Evolutionary conservation across 1,140 invertebrate species (phyloP), one percentile per base, ranked within the genome.

Genomic region (Saccostrea echinata): DNA sequence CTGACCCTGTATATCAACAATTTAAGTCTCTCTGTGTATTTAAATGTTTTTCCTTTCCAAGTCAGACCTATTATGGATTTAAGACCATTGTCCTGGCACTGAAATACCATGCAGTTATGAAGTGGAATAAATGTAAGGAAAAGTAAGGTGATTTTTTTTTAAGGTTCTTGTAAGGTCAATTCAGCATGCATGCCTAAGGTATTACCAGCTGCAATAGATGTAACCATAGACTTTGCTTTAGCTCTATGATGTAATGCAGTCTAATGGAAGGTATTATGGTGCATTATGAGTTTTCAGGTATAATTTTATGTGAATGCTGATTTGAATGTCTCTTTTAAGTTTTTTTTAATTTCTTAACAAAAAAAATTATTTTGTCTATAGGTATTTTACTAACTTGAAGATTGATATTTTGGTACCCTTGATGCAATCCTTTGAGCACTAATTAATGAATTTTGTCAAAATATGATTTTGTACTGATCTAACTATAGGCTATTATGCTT

Each of bases 41-140:
- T 76, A 76, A 76, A 76, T 76, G 68, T 76, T 76, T 76, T 76
- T 76, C 30, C 24, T 33, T 76, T 76, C 27, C 27, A 76, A 76
- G 68, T 76, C 68, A 33, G 27, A 76, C 13, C 68, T 64, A 64
- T 64, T 64, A 64, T 33, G 68, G 68, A 76, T 76, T 76, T 76
- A 76, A 30, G 27, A 76, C 12, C 55, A 61, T 61, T 61, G 55
- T n/a, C 55, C 55, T 61, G 18, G 55, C 55, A 61, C 27, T 16
- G 68, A 76, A 35, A 16, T 64, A 24, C 57, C 57, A 61, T 71
- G 64, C 64, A 8, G 12, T 76, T 33, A 27, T 76, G 27, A 76
- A 76, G 68, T 76, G 30, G 12, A 30, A 33, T 27, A 27, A 11
- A 30, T 76, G 24, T 6, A 33, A 76, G 27, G 27, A 76, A 24